phyloP scores from a whole-genome alignment of 2,113 vertebrate species.

The Ornithorhynchus anatinus region DNA sequence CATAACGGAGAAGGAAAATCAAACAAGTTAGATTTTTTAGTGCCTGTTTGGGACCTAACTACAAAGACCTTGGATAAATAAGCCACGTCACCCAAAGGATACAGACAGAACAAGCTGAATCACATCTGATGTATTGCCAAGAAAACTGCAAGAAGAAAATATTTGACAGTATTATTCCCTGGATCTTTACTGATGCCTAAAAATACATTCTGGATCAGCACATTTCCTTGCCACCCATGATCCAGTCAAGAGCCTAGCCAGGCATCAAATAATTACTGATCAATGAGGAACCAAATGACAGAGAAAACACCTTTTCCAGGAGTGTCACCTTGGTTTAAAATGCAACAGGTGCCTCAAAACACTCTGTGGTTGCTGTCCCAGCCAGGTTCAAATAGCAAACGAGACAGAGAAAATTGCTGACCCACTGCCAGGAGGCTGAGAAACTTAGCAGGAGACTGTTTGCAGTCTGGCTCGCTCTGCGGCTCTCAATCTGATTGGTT shows the following conservation, averaged over 20 bases:
- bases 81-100: slow-evolving; percentile 12
- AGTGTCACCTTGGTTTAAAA: too few species aligned
- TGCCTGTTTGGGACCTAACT: not conserved
- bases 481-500: too few species aligned
- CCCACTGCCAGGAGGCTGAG: too few species aligned
- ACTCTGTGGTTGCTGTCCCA: too few species aligned
- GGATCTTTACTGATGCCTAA: slow-evolving; percentile 47
- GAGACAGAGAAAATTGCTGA: too few species aligned
- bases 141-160: slow-evolving; percentile 12
- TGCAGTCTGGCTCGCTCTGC: too few species aligned
- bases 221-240: slow-evolving; percentile 26
- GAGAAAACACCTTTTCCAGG: slow-evolving; percentile 10
- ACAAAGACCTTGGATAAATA: slow-evolving; percentile 1
- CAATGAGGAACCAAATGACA: slow-evolving; percentile 22
- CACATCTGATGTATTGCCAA: not conserved
- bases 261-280: slow-evolving; percentile 36
- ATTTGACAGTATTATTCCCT: slow-evolving; percentile 21
- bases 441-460: too few species aligned
- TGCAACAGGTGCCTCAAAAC: too few species aligned
- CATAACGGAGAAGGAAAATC: slow-evolving; percentile 21
- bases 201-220: slow-evolving; percentile 59
- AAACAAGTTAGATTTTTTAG: slow-evolving; percentile 9
- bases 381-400: too few species aligned
- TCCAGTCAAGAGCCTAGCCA: slow-evolving; percentile 13
- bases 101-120: slow-evolving; percentile 18